Percentiles rank a stretch among this genome's conserved stretches.
Conservation (phyloP, 1,140 invertebrate species). For the Trichonephila clavipes region DNA sequence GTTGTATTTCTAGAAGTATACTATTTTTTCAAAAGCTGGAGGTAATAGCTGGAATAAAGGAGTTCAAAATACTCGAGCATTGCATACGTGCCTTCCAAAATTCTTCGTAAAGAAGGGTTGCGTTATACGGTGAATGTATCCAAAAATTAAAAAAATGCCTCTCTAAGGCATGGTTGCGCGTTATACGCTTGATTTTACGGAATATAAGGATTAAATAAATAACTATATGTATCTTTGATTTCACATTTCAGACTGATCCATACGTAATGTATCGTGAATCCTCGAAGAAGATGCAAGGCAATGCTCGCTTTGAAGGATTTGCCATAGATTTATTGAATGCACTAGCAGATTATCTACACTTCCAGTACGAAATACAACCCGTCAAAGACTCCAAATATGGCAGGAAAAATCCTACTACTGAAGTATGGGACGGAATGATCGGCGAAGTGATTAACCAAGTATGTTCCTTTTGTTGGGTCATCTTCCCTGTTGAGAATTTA, state of each 20-base stretch:
- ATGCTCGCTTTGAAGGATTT: constrained; percentile 94
- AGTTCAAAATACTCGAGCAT: no score
- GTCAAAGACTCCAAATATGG: constrained; percentile 82
- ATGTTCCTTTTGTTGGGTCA: constrained; percentile 78
- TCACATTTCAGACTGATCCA: constrained; percentile 82
- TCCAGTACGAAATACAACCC: constrained; percentile 86
- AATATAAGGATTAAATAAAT: no score
- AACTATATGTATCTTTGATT: not conserved
- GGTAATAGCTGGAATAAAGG: no score
- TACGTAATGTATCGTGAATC: constrained; percentile 78
- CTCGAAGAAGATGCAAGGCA: constrained; percentile 85
- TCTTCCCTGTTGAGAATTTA: no score
- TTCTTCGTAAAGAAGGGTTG: no score
- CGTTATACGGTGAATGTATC: no score
- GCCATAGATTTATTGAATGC: constrained; percentile 81
- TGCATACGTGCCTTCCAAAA: no score
- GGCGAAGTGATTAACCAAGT: constrained; percentile 88
- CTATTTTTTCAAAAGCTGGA: no score
- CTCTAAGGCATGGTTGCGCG: no score
- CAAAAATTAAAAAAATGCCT: no score
- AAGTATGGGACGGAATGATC: constrained; percentile 89
- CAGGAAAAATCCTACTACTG: constrained; percentile 75
- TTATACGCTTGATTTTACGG: no score
- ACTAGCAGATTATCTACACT: constrained; percentile 89
- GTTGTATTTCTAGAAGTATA: no score